Evolutionary conservation across 2,797 vertebrate species (phyloP).

Genomic region (Hipposideros larvatus): DNA sequence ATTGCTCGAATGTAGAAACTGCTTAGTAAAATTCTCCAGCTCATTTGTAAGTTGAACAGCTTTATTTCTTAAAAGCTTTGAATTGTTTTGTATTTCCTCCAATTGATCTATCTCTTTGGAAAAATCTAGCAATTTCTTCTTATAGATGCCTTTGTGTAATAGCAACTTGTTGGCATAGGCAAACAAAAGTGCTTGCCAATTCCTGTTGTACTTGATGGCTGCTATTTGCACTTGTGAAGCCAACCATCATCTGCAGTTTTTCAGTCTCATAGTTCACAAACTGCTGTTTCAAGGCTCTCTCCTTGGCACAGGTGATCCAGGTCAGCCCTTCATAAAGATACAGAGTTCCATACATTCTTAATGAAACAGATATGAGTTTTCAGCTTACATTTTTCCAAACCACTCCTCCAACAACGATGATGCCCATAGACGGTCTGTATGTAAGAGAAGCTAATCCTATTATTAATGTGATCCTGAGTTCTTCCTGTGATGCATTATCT

Average conservation of each 20-base stretch:
- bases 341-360: slow-evolving; percentile 94
- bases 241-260: slow-evolving; percentile 97
- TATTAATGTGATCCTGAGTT: slow-evolving; percentile 94
- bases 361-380: slow-evolving; percentile 93
- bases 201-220: slow-evolving; percentile 99
- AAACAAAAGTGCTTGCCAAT: slow-evolving; percentile 92
- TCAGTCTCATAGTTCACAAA: slow-evolving; percentile 88
- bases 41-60: slow-evolving; percentile 94
- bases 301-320: slow-evolving; percentile 97
- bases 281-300: slow-evolving; percentile 93
- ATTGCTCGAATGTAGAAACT: slow-evolving; percentile 92
- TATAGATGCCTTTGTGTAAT: slow-evolving; percentile 95
- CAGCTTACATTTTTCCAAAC: slow-evolving; percentile 95
- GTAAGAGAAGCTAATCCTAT: slow-evolving; percentile 94
- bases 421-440: slow-evolving; percentile 95
- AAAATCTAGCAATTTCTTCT: slow-evolving; percentile 92
- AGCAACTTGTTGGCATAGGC: slow-evolving; percentile 93
- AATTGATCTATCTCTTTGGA: slow-evolving; percentile 93
- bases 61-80: slow-evolving; percentile 94
- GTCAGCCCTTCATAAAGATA: slow-evolving; percentile 96
- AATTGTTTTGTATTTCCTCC: slow-evolving; percentile 94
- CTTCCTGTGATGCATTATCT: slow-evolving; percentile 91
- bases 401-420: slow-evolving; percentile 95
- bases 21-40: slow-evolving; percentile 94
- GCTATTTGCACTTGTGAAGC: slow-evolving; percentile 96